phyloP scores from a whole-genome alignment of 1,140 invertebrate species.

The Trinorchestia longiramus region DNA sequence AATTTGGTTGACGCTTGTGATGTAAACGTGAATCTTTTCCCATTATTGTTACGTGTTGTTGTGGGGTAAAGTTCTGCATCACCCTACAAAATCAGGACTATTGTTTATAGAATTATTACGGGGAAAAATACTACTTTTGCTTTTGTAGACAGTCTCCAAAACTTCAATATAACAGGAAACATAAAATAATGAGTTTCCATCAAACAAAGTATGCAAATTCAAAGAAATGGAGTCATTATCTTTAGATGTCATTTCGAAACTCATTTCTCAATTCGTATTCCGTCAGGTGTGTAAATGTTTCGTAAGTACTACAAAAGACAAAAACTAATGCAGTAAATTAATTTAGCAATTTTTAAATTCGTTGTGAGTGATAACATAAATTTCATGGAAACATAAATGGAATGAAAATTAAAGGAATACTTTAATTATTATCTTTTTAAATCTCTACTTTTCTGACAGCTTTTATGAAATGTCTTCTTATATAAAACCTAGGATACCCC shows the following conservation, averaged over 20 bases:
- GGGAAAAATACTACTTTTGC: too few species aligned
- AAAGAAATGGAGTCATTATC: too few species aligned
- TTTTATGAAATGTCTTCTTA: neutral
- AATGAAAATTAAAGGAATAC: neutral
- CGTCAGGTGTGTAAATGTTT: neutral
- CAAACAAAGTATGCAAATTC: too few species aligned
- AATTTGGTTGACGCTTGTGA: too few species aligned
- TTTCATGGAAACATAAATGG: neutral
- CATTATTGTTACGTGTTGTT: too few species aligned
- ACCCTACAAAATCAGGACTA: too few species aligned
- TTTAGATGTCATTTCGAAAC: neutral
- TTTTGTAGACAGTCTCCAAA: too few species aligned
- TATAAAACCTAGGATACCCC: too few species aligned
- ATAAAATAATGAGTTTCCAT: neutral
- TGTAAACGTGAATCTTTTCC: too few species aligned
- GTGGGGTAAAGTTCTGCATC: too few species aligned
- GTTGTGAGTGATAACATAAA: neutral
- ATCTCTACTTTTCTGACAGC: neutral
- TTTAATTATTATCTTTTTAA: neutral
- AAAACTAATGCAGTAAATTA: neutral
- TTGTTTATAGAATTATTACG: too few species aligned
- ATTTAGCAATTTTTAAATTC: neutral
- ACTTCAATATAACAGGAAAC: neutral
- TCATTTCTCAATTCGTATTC: neutral
- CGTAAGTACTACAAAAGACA: neutral